Evolutionary conservation across 2,113 vertebrate genomes (phyloP), one percentile per base, ranked within the genome.

Genomic region (Gymnogyps californianus): DNA sequence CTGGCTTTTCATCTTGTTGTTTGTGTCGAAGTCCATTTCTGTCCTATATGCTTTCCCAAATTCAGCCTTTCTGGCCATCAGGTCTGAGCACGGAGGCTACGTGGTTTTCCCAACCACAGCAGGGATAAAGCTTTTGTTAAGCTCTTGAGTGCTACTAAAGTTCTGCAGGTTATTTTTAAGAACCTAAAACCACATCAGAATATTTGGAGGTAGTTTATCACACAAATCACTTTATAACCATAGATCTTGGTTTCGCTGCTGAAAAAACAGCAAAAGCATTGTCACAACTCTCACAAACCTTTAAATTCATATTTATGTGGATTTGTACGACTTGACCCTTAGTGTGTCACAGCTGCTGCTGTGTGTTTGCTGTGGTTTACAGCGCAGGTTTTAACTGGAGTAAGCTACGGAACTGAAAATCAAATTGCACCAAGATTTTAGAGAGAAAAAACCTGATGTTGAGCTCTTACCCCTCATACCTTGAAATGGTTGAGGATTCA

Each of bases 81-180:
- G 19, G 51, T 54, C 25, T 18, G 5, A 5, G 9, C 29, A 3
- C 1, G 1, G 21, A 34, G 38, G 25, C 20, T 21, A 2, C 1
- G 0, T 0, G 2, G 6, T 21, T 75, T 72, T n/a, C 67, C n/a
- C 28, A 38, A 1, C n/a, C 34, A 0, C 46, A 8, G 24, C n/a
- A 62, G 14, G 28, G 49, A 16, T 7, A 24, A 49, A 29, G 12
- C 24, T 62, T 52, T 62, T 28, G 21, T 61, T 47, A 22, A 49
- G 14, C 8, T 31, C 21, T 52, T 13, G 22, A 29, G 36, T 58
- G 34, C 18, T n/a, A 1, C 38, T 46, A 13, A 54, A n/a, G 19
- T 38, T 75, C 24, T 36, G 15, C 29, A 21, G n/a, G 10, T 11
- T 38, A 38, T 61, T 18, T 52, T 65, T 21, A 25, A 51, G n/a